Percentiles rank a stretch among this genome's conserved stretches.
Evolutionary conservation across 2,888 invertebrate species (phyloP).

Genomic region (Laothoe populi): DNA sequence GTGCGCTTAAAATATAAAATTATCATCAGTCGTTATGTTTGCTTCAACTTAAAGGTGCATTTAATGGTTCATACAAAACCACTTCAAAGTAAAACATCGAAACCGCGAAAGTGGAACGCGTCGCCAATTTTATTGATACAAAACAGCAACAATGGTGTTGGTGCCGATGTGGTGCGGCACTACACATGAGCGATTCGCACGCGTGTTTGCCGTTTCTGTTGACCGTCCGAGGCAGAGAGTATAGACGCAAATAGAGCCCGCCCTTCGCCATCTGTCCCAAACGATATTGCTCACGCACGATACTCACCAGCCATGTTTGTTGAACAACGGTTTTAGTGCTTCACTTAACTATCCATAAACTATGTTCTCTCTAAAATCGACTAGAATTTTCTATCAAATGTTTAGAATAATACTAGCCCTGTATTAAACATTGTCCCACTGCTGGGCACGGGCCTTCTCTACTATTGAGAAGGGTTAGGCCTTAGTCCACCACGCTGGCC

Average conservation of each 20-base stretch:
- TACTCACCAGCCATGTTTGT: constrained; percentile 59
- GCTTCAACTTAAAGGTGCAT: neutral
- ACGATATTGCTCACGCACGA: constrained; percentile 70
- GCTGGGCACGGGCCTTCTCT: too few species aligned
- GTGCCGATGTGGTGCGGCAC: constrained; percentile 36
- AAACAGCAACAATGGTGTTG: constrained; percentile 53
- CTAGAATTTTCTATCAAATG: constrained; percentile 26
- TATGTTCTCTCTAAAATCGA: constrained; percentile 43
- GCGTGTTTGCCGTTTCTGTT: constrained; percentile 68
- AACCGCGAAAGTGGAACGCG: constrained; percentile 40
- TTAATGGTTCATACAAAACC: constrained; percentile 7
- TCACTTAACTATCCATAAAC: constrained; percentile 49
- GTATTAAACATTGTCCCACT: too few species aligned
- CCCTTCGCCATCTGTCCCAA: constrained; percentile 61
- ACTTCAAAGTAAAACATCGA: constrained; percentile 11
- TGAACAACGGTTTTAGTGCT: constrained; percentile 58
- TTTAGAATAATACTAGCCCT: too few species aligned
- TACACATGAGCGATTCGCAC: constrained; percentile 66
- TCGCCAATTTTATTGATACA: constrained; percentile 51
- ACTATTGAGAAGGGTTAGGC: too few species aligned
- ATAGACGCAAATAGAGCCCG: constrained; percentile 60
- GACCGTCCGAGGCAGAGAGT: constrained; percentile 59
- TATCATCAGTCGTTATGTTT: neutral
- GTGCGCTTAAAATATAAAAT: neutral
- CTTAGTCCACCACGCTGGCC: too few species aligned